Percentiles rank a stretch among this genome's conserved stretches.
phyloP scores from a whole-genome alignment of 1,140 invertebrate species.

The Monochamus saltuarius region DNA sequence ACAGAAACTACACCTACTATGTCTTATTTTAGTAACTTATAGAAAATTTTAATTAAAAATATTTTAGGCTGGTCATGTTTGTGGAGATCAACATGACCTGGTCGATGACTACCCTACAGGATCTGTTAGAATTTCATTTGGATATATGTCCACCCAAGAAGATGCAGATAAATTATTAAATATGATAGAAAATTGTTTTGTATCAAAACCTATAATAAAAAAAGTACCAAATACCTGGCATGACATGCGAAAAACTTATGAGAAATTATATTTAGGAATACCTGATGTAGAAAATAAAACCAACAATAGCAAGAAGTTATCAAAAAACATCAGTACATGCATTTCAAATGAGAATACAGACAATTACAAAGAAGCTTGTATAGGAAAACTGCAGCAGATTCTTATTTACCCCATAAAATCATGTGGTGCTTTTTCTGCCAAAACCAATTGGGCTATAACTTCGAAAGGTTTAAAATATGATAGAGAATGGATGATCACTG shows the following conservation, averaged over 20 bases:
- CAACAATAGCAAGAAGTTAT: background rate
- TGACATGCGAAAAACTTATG: background rate
- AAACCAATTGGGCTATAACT: slow-evolving; percentile 69
- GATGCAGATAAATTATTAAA: slow-evolving; percentile 73
- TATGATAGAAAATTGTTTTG: slow-evolving; percentile 74
- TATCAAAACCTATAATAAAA: slow-evolving; percentile 46
- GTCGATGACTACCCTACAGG: slow-evolving; percentile 90
- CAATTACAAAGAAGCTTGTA: background rate
- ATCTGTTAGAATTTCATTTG: slow-evolving; percentile 89
- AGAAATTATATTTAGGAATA: slow-evolving; percentile 12
- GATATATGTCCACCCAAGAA: slow-evolving; percentile 79
- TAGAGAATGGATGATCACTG: slow-evolving; percentile 90
- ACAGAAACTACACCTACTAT: too few relatives aligned
- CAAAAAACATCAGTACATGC: background rate
- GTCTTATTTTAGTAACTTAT: too few relatives aligned
- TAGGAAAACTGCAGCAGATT: slow-evolving; percentile 59
- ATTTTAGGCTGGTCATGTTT: slow-evolving; percentile 81
- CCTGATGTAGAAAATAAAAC: slow-evolving; percentile 7
- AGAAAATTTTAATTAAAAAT: background rate
- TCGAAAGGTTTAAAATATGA: slow-evolving; percentile 81
- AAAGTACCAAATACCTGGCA: slow-evolving; percentile 16
- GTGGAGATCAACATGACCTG: slow-evolving; percentile 87
- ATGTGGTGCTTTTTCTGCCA: slow-evolving; percentile 75
- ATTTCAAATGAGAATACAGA: background rate
- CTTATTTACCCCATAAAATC: slow-evolving; percentile 94